Percentiles rank a stretch among this genome's conserved stretches.
Conservation (phyloP, 1,140 invertebrate species). For the Drosophila orena region DNA sequence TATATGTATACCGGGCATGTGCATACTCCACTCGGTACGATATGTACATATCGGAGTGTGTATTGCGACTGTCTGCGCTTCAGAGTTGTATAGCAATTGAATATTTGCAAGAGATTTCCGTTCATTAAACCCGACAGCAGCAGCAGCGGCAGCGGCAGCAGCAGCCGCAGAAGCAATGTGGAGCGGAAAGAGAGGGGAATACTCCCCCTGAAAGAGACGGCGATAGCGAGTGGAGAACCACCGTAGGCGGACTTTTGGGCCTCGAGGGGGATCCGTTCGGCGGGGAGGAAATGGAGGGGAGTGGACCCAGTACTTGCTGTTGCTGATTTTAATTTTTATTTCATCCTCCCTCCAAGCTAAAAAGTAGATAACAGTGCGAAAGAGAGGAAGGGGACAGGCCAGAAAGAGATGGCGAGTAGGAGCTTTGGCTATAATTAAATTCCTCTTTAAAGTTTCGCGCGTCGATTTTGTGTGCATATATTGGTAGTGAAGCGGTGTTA, state of each 20-base stretch:
- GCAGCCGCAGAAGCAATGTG: slow-evolving; percentile 17
- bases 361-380: slow-evolving; percentile 12
- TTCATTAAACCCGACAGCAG: slow-evolving; percentile 80
- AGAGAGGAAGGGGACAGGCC: not conserved
- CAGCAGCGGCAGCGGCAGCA: slow-evolving; percentile 67
- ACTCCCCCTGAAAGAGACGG: not conserved
- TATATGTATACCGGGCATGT: slow-evolving; percentile 7
- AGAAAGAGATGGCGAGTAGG: not conserved
- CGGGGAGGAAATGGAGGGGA: not conserved
- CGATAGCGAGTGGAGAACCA: slow-evolving; percentile 6
- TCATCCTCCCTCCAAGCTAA: slow-evolving; percentile 29
- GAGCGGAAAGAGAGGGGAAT: slow-evolving; percentile 4
- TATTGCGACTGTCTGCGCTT: slow-evolving; percentile 64
- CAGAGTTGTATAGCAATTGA: slow-evolving; percentile 81
- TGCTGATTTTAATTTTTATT: slow-evolving; percentile 48
- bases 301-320: slow-evolving; percentile 7
- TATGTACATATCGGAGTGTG: slow-evolving; percentile 45
- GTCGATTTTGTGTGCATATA: slow-evolving; percentile 16
- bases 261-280: slow-evolving; percentile 7
- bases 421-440: slow-evolving; percentile 73
- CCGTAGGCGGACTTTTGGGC: slow-evolving; percentile 31
- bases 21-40: slow-evolving; percentile 29
- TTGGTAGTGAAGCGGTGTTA: too few relatives aligned
- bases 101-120: slow-evolving; percentile 84
- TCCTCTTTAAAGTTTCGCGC: slow-evolving; percentile 67